Percentiles rank a stretch among this genome's conserved stretches.
phyloP scores from a whole-genome alignment of 2,888 invertebrate genomes.

The Lomographa bimaculata region DNA sequence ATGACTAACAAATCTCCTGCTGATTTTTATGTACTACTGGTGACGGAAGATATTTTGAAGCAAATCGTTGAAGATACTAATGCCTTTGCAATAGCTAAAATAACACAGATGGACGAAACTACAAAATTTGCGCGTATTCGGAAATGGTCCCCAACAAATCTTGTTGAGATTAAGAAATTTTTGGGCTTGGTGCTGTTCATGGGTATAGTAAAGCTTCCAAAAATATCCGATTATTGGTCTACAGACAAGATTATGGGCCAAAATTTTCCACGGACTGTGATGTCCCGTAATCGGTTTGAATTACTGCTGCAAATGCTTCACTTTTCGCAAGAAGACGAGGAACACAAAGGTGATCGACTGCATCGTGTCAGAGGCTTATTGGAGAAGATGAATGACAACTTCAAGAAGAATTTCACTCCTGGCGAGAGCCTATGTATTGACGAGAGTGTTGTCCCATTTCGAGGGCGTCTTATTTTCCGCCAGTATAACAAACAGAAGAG shows the following conservation, averaged over 20 bases:
- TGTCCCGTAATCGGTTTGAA: neutral
- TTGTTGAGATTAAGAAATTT: neutral
- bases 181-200: constrained; percentile 1
- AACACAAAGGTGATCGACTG: neutral
- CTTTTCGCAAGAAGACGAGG: neutral
- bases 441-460: too few relatives aligned
- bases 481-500: constrained; percentile 7
- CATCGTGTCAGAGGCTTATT: neutral
- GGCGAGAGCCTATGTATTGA: constrained; percentile 1
- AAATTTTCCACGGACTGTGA: neutral
- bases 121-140: too few relatives aligned
- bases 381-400: constrained; percentile 1
- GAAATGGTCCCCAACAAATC: neutral
- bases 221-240: neutral
- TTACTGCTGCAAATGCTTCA: too few relatives aligned
- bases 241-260: neutral
- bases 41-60: too few relatives aligned
- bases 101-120: too few relatives aligned
- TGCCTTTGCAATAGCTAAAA: too few relatives aligned
- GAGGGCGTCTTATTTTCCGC: constrained; percentile 1
- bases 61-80: too few relatives aligned
- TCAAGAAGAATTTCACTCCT: neutral
- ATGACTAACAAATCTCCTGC: too few relatives aligned
- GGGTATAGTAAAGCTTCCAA: neutral
- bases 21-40: too few relatives aligned